phyloP scores from a whole-genome alignment of 2,888 invertebrate genomes.

The Agrochola litura region DNA sequence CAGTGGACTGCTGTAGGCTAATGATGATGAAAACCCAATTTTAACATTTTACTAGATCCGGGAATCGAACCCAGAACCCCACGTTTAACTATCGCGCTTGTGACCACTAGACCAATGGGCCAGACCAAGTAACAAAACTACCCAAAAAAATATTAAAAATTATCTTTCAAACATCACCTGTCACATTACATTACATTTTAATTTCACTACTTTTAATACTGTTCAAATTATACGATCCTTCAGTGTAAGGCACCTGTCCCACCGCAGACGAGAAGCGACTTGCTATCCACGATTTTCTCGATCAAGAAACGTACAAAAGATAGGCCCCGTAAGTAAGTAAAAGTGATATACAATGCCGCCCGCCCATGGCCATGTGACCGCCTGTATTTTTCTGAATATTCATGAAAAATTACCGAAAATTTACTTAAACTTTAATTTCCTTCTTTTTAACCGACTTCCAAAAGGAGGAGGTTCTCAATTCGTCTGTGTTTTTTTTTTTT shows the following conservation, averaged over 20 bases:
- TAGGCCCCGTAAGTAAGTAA: not conserved
- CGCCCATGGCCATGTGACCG: no score
- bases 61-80: not conserved
- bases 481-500: no score
- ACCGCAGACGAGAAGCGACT: not conserved
- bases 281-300: not conserved
- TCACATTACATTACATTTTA: constrained; percentile 31
- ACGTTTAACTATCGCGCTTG: not conserved
- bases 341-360: not conserved
- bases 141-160: not conserved
- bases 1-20: not conserved
- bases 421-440: no score
- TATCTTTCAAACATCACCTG: not conserved
- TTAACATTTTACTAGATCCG: not conserved
- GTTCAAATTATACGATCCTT: constrained; percentile 19
- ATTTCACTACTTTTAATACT: constrained; percentile 38
- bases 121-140: not conserved
- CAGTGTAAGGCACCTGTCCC: not conserved
- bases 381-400: no score
- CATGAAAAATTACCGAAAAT: no score
- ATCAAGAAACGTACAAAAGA: not conserved
- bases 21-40: not conserved
- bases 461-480: no score
- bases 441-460: no score
- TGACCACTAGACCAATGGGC: no score